Evolutionary conservation across 2,797 vertebrate species (phyloP).

Genomic region (Acridotheres tristis): DNA sequence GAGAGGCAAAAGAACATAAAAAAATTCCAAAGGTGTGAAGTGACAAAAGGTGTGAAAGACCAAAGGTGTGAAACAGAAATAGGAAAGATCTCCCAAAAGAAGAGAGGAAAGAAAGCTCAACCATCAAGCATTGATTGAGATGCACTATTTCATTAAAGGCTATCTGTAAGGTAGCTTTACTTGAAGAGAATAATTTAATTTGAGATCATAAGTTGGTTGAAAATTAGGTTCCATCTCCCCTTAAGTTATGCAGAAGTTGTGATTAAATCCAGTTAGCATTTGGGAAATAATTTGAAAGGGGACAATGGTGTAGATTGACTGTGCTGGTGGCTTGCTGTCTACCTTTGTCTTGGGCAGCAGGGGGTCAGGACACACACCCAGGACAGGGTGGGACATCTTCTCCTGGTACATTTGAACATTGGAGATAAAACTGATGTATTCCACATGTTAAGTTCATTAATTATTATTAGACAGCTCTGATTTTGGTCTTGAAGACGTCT

Average conservation of each 20-base stretch:
- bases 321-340: rapidly evolving
- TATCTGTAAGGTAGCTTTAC: neutral
- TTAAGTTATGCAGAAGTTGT: neutral
- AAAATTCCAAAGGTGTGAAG: neutral
- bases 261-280: neutral
- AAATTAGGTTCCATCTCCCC: neutral
- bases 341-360: neutral
- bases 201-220: neutral
- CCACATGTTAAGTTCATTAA: neutral
- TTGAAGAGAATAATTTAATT: neutral
- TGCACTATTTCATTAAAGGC: neutral
- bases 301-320: rapidly evolving
- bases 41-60: neutral
- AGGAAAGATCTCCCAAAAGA: neutral
- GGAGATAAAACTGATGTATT: neutral
- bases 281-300: neutral
- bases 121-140: neutral
- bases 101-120: neutral
- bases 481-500: neutral
- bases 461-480: neutral
- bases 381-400: rapidly evolving
- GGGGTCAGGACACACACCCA: rapidly evolving
- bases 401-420: neutral
- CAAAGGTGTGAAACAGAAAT: conserved; percentile 15
- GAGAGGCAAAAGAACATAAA: neutral